phyloP scores from a whole-genome alignment of 2,113 vertebrate genomes.

The Peromyscus californicus region DNA sequence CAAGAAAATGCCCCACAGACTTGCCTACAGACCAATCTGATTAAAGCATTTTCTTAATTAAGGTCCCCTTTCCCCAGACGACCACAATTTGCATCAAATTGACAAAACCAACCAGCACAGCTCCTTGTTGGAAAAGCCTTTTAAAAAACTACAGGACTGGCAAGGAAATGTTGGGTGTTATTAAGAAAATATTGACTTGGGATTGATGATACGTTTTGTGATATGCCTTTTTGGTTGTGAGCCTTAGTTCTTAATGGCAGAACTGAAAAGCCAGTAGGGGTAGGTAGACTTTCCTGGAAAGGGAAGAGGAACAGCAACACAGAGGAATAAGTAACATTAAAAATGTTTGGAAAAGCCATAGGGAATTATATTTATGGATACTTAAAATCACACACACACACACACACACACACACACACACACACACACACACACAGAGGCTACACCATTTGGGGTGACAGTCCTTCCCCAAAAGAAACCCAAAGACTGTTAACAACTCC shows the following conservation, averaged over 20 bases:
- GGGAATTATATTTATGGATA: neutral
- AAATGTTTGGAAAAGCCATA: neutral
- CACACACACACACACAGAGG: neutral
- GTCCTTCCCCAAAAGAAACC: neutral
- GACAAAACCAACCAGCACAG: neutral
- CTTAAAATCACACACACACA: neutral
- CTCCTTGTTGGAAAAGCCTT: neutral
- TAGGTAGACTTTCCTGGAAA: neutral
- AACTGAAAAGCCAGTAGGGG: neutral
- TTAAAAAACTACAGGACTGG: neutral
- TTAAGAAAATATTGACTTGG: slow-evolving; percentile 6
- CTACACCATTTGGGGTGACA: neutral
- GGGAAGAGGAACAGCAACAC: neutral
- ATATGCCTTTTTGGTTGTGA: neutral
- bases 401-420: no score
- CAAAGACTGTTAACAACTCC: neutral
- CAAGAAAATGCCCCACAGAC: neutral
- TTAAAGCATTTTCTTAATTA: neutral
- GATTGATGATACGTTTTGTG: neutral
- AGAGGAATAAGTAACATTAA: neutral
- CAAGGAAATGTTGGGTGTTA: neutral
- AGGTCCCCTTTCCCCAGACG: neutral
- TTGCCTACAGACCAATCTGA: neutral
- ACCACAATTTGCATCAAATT: neutral
- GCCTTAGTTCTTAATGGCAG: neutral